Evolutionary conservation across 2,888 invertebrate species (phyloP).

Genomic region (Calameuta pallipes): DNA sequence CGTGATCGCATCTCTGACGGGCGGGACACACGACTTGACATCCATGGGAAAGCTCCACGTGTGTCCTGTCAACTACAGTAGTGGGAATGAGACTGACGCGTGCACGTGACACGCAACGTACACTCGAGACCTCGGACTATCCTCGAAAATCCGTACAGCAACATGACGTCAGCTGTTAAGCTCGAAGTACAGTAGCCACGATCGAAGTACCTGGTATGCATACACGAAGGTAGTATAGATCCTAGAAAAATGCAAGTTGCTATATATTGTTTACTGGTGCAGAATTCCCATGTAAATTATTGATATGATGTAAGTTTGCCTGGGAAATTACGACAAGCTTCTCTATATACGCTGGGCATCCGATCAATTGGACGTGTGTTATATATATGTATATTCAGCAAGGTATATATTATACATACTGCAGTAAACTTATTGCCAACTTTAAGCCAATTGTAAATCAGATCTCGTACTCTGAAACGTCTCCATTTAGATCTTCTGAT

Average conservation of each 20-base stretch:
- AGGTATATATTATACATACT: conserved; percentile 39
- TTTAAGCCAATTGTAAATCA: conserved; percentile 47
- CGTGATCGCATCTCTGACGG: neutral
- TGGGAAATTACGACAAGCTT: conserved; percentile 23
- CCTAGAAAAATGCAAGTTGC: neutral
- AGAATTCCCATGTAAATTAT: conserved; percentile 18
- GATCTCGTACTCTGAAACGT: conserved; percentile 42
- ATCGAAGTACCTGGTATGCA: neutral
- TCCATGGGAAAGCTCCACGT: conserved; percentile 51
- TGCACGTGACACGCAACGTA: conserved; percentile 49
- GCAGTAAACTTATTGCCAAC: conserved; percentile 48
- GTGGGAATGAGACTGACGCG: conserved; percentile 28
- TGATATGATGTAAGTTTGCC: conserved; percentile 29
- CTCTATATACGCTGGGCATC: conserved; percentile 17
- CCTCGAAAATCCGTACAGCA: neutral
- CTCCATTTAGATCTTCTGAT: conserved; percentile 43
- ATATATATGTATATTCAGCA: conserved; percentile 10
- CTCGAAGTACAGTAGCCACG: neutral
- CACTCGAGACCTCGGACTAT: neutral
- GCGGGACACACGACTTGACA: conserved; percentile 23
- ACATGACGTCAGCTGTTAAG: neutral
- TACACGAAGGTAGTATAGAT: neutral
- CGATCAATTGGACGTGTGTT: conserved; percentile 35
- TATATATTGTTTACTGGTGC: neutral
- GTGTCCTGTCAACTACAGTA: conserved; percentile 49